These are phyloP conservation scores for Anser brachyrhynchus DNA, from an alignment of 2,113 vertebrate genomes.

Conservation along the genomic window DNA sequence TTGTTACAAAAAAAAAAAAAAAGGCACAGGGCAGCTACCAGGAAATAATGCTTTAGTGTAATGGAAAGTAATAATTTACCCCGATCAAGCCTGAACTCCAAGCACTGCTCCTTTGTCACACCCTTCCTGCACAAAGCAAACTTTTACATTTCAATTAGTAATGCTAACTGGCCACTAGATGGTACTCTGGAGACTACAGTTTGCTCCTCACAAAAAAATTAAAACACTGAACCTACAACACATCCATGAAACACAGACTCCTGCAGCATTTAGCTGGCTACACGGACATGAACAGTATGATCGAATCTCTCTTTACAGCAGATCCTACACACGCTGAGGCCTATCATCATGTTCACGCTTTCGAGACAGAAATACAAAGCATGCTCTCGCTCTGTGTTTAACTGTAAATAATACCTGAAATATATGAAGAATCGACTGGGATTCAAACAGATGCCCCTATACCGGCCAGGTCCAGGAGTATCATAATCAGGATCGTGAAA, in stretches of 20 bases:
- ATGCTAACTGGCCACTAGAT: slow-evolving; percentile 30
- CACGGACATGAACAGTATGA: not conserved
- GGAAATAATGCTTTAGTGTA: not conserved
- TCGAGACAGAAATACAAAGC: not conserved
- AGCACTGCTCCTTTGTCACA: not conserved
- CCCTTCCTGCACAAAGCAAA: not conserved
- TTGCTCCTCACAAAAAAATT: not conserved
- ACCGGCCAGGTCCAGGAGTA: not conserved
- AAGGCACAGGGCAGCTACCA: not conserved
- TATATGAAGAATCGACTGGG: not conserved
- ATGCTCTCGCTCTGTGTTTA: rapidly evolving
- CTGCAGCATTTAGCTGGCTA: not conserved
- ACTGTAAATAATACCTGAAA: not conserved
- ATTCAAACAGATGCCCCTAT: not conserved
- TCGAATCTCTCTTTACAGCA: not conserved
- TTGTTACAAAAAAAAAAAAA: not conserved
- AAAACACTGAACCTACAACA: not conserved
- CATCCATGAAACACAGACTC: not conserved
- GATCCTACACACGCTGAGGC: not conserved
- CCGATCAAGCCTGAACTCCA: not conserved
- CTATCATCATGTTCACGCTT: not conserved
- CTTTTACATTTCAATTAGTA: rapidly evolving
- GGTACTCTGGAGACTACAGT: not conserved
- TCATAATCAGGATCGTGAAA: not conserved
- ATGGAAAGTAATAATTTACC: not conserved